Conservation (phyloP, 2,888 invertebrate genomes). For the Drosophila infuscata region DNA sequence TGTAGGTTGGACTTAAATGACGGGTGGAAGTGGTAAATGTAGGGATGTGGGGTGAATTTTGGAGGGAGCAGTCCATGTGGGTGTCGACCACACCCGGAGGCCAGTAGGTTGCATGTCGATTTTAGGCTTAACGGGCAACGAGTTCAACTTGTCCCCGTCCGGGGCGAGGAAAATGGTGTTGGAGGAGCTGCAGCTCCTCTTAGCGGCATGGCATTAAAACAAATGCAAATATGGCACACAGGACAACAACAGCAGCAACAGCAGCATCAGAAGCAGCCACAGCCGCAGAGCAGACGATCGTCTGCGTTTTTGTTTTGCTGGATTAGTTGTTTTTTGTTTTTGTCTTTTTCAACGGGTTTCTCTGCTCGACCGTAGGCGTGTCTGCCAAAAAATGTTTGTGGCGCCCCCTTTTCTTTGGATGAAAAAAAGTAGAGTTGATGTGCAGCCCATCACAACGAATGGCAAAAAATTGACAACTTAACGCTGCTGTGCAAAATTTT, state of each 20-base stretch:
- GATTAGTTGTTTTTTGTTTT: constrained; percentile 7
- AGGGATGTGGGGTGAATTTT: neutral
- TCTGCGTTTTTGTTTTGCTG: constrained; percentile 57
- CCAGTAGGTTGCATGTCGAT: constrained; percentile 73
- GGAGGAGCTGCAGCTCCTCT: constrained; percentile 19
- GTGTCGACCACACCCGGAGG: constrained; percentile 61
- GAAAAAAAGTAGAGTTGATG: constrained; percentile 32
- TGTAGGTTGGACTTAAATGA: constrained; percentile 12
- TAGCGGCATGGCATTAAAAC: constrained; percentile 67
- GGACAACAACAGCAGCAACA: constrained; percentile 44
- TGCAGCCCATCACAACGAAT: constrained; percentile 40
- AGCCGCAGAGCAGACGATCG: constrained; percentile 39
- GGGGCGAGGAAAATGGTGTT: neutral
- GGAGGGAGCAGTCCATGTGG: constrained; percentile 31
- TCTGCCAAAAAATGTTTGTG: constrained; percentile 38
- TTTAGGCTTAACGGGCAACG: constrained; percentile 74
- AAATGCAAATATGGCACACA: constrained; percentile 72
- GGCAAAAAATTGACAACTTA: constrained; percentile 39
- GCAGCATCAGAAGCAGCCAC: neutral
- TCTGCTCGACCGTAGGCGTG: constrained; percentile 32
- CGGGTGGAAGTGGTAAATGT: neutral
- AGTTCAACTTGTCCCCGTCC: constrained; percentile 59
- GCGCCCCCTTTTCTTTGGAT: neutral
- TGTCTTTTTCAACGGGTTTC: constrained; percentile 4
- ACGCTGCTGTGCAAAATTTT: constrained; percentile 38